A percentile compares a stretch with the other conserved stretches of the same genome.
Conservation (phyloP, 2,888 invertebrate species). For the Cremastobaeus sp. region DNA sequence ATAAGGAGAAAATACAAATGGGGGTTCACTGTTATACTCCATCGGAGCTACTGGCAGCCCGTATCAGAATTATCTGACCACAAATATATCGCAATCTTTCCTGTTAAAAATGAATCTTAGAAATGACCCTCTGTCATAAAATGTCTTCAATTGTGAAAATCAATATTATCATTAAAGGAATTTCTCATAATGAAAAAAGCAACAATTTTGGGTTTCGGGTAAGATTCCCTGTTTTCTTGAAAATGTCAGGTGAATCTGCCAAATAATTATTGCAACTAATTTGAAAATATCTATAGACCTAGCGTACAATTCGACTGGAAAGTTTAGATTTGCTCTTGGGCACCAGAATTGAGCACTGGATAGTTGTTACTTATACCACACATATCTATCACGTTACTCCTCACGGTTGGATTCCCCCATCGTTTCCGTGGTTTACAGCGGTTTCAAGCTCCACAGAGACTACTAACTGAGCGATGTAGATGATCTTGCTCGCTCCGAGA, state of each 20-base stretch:
- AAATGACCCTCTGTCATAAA: no score
- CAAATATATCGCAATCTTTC: conserved; percentile 57
- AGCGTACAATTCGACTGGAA: no score
- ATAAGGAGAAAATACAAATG: conserved; percentile 57
- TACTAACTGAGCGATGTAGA: conserved; percentile 44
- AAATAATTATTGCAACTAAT: no score
- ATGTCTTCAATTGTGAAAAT: neutral
- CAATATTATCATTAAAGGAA: neutral
- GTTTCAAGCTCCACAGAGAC: conserved; percentile 49
- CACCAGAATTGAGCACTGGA: conserved; percentile 67
- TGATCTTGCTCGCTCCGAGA: conserved; percentile 30
- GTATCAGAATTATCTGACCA: conserved; percentile 59
- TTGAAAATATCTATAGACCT: no score
- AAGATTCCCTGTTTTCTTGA: no score
- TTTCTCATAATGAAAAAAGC: neutral
- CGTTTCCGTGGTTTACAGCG: conserved; percentile 33
- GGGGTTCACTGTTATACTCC: conserved; percentile 55
- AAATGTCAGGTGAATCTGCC: no score
- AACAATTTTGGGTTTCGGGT: no score
- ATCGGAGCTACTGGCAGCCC: conserved; percentile 42
- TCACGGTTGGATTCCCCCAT: conserved; percentile 36
- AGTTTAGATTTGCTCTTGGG: conserved; percentile 71
- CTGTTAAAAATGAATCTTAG: conserved; percentile 42
- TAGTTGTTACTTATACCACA: conserved; percentile 71
- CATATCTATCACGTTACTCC: conserved; percentile 69